These are phyloP conservation scores for Geococcyx californianus DNA, from an alignment of 2,113 vertebrate genomes.

Conservation along the genomic window DNA sequence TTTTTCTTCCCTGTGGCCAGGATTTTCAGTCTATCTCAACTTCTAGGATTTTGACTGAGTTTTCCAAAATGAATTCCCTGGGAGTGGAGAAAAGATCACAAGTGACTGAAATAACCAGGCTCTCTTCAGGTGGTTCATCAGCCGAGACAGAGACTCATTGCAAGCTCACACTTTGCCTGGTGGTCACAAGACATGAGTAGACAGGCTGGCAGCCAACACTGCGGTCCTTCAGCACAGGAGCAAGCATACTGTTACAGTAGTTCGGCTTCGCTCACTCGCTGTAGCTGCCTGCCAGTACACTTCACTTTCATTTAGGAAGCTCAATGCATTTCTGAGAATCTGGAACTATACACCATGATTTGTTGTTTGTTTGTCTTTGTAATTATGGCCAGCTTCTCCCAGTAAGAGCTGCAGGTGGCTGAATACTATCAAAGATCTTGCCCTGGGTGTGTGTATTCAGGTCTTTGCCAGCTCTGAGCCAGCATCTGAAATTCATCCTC, in stretches of 20 bases:
- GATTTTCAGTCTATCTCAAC: conserved; percentile 29
- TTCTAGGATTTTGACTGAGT: background rate
- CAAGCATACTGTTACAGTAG: background rate
- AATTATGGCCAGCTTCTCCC: background rate
- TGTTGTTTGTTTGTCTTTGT: background rate
- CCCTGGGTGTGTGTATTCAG: background rate
- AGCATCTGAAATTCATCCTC: background rate
- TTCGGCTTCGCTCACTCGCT: background rate
- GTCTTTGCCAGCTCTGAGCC: background rate
- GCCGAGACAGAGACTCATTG: background rate
- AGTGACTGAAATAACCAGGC: background rate
- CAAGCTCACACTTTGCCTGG: background rate
- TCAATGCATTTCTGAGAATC: background rate
- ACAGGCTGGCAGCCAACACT: background rate
- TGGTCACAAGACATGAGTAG: background rate
- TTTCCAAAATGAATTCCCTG: background rate
- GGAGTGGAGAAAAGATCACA: background rate
- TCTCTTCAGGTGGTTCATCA: background rate
- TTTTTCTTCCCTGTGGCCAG: background rate
- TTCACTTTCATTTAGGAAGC: background rate
- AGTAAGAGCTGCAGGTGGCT: background rate
- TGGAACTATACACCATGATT: background rate
- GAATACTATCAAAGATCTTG: background rate
- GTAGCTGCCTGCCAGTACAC: background rate
- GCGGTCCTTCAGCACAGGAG: background rate